phyloP scores from a whole-genome alignment of 2,888 invertebrate species.

The Epinotia nisella region DNA sequence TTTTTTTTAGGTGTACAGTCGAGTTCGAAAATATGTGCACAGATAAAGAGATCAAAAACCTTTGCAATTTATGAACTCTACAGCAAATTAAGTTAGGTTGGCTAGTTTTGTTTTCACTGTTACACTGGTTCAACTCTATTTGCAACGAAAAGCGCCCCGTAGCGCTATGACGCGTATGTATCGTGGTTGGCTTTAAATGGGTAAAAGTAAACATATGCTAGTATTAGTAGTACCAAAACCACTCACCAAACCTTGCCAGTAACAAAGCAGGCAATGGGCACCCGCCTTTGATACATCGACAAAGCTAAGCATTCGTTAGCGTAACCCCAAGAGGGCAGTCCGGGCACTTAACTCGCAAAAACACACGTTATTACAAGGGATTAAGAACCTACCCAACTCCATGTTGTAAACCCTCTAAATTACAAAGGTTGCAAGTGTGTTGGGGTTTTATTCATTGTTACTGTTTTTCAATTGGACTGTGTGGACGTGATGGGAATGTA shows the following conservation, averaged over 20 bases:
- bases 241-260: background rate
- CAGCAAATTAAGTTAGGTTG: too few species aligned
- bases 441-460: background rate
- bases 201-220: too few species aligned
- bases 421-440: constrained; percentile 2
- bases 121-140: too few species aligned
- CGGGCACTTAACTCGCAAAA: constrained; percentile 3
- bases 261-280: constrained; percentile 3
- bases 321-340: background rate
- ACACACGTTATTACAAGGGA: constrained; percentile 3
- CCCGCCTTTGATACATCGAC: constrained; percentile 14
- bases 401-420: background rate
- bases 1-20: too few species aligned
- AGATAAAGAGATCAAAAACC: too few species aligned
- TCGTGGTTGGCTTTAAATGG: too few species aligned
- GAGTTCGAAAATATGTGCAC: too few species aligned
- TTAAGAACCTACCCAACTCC: background rate
- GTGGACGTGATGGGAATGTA: constrained; percentile 20
- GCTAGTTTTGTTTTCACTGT: too few species aligned
- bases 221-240: background rate
- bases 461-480: constrained; percentile 2
- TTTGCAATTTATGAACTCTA: too few species aligned
- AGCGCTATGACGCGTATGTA: too few species aligned
- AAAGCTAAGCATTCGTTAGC: background rate
- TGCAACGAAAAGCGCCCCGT: too few species aligned